These are phyloP conservation scores for Xiphorhynchus erythropygius DNA, from an alignment of 2,797 vertebrate genomes.

Conservation along the genomic window DNA sequence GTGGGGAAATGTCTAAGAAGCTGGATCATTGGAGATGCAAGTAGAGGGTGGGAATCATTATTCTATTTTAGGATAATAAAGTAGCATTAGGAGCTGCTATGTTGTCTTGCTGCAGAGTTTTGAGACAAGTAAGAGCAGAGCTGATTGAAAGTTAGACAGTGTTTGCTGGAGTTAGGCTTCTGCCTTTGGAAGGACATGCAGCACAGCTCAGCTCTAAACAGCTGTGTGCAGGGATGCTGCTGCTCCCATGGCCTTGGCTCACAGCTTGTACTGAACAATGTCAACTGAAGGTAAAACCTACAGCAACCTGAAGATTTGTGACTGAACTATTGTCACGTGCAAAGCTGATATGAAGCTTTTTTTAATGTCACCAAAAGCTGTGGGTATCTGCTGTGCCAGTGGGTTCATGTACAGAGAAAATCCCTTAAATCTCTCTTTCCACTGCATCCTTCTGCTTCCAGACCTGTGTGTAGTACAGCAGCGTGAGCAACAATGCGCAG, in stretches of 20 bases:
- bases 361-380: background rate
- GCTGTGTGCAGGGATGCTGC: background rate
- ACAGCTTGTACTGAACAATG: background rate
- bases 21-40: background rate
- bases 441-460: background rate
- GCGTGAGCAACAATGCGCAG: background rate
- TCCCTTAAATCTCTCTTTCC: background rate
- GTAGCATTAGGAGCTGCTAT: background rate
- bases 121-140: background rate
- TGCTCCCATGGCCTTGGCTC: rapidly evolving
- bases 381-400: background rate
- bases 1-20: background rate
- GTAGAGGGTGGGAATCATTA: background rate
- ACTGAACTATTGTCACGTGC: background rate
- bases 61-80: background rate
- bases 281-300: background rate
- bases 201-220: background rate
- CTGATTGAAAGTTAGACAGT: background rate
- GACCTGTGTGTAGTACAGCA: background rate
- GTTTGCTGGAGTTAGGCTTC: background rate
- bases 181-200: background rate
- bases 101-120: background rate
- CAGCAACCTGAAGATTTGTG: background rate
- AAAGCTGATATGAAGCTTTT: background rate
- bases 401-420: background rate